Percentiles rank a stretch among this genome's conserved stretches.
Evolutionary conservation across 1,140 invertebrate genomes (phyloP).

Genomic region (Artemia franciscana): DNA sequence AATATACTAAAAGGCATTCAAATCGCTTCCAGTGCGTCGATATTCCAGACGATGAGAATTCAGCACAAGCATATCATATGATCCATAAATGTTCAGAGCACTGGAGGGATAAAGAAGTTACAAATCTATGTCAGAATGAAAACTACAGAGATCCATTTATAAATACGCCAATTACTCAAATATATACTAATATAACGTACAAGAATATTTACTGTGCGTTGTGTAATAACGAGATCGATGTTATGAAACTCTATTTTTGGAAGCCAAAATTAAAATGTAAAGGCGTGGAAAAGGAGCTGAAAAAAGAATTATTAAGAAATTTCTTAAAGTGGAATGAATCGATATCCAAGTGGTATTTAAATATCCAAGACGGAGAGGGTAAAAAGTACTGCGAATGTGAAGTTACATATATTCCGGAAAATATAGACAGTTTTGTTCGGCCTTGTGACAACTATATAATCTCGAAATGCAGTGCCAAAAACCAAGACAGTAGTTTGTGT

Average conservation of each 20-base stretch:
- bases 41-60: too few relatives aligned
- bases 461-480: too few relatives aligned
- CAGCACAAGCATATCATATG: too few relatives aligned
- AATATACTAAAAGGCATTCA: too few relatives aligned
- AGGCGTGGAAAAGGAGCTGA: not conserved
- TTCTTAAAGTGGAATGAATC: too few relatives aligned
- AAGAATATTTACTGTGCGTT: conserved; percentile 29
- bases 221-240: conserved; percentile 27
- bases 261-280: not conserved
- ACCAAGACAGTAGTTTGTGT: too few relatives aligned
- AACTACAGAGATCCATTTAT: conserved; percentile 24
- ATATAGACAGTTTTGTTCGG: conserved; percentile 18
- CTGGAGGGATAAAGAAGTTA: too few relatives aligned
- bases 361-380: conserved; percentile 16
- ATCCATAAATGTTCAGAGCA: too few relatives aligned
- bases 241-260: conserved; percentile 22
- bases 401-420: conserved; percentile 16
- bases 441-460: conserved; percentile 23
- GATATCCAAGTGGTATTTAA: too few relatives aligned
- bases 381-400: conserved; percentile 16
- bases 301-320: too few relatives aligned
- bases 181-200: conserved; percentile 24
- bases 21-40: too few relatives aligned
- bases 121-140: too few relatives aligned
- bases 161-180: conserved; percentile 23